These are phyloP conservation scores for Geopemphigus sp. DNA, from an alignment of 1,140 invertebrate genomes.

Conservation along the genomic window DNA sequence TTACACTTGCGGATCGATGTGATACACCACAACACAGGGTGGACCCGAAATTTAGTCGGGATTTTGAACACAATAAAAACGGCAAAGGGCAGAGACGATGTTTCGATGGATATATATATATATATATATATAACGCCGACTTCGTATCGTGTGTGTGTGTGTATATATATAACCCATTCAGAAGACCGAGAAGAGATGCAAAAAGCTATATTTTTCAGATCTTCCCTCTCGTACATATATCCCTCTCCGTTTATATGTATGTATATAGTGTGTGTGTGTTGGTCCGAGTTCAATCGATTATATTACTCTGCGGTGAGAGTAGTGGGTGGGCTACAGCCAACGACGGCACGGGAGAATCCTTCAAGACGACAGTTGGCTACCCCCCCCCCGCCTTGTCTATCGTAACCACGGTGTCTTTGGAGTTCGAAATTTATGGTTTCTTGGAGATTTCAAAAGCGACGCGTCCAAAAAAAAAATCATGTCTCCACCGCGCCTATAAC, in stretches of 20 bases:
- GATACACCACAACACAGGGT: too few relatives aligned
- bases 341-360: not conserved
- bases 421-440: slow-evolving; percentile 22
- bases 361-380: not conserved
- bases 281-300: slow-evolving; percentile 10
- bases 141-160: not conserved
- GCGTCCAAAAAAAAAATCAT: not conserved
- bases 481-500: not conserved
- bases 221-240: not conserved
- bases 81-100: not conserved
- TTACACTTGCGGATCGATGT: not conserved
- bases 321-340: too few relatives aligned
- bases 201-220: slow-evolving; percentile 25
- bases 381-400: not conserved
- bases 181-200: not conserved
- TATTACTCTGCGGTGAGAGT: not conserved
- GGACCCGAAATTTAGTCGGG: not conserved
- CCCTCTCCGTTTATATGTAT: too few relatives aligned
- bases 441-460: not conserved
- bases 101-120: too few relatives aligned
- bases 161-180: not conserved
- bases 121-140: not conserved
- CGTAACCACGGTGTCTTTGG: not conserved
- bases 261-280: not conserved
- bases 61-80: slow-evolving; percentile 3